Percentiles rank a stretch among this genome's conserved stretches.
phyloP scores from a whole-genome alignment of 2,113 vertebrate genomes.

The Sphaerodactylus townsendi region DNA sequence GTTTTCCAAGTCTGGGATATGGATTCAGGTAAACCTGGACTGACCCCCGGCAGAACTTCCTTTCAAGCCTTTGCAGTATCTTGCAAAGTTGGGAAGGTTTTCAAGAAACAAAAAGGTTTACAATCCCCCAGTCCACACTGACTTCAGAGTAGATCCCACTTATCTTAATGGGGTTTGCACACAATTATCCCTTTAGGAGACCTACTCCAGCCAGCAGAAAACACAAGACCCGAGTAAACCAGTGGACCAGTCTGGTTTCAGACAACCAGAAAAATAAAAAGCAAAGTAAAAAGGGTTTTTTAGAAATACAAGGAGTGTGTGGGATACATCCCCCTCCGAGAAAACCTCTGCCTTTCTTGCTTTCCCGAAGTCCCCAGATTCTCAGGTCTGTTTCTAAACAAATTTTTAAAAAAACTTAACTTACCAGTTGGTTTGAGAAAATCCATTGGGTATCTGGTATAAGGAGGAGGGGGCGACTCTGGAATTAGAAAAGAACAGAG shows the following conservation, averaged over 20 bases:
- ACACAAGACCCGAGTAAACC: neutral
- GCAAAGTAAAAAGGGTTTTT: too few species aligned
- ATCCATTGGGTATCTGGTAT: conserved; percentile 98
- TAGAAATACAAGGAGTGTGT: neutral
- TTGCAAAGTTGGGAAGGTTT: neutral
- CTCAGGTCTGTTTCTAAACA: neutral
- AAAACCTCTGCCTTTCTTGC: neutral
- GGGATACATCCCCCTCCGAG: neutral
- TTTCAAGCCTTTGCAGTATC: neutral
- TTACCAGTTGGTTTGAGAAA: conserved; percentile 98
- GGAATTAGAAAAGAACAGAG: conserved; percentile 75
- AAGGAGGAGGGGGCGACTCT: conserved; percentile 98
- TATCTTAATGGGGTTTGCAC: neutral
- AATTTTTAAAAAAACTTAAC: conserved; percentile 64
- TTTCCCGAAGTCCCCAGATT: neutral
- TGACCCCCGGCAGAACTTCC: neutral
- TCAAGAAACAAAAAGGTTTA: neutral
- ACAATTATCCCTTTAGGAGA: neutral
- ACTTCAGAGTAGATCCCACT: neutral
- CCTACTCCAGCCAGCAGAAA: neutral
- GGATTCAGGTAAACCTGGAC: too few species aligned
- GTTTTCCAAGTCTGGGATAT: neutral
- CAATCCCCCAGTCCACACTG: neutral
- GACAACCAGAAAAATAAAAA: neutral
- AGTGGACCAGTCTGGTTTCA: neutral